Evolutionary conservation across 2,888 invertebrate genomes (phyloP).

Genomic region (Lycophotia porphyrea): DNA sequence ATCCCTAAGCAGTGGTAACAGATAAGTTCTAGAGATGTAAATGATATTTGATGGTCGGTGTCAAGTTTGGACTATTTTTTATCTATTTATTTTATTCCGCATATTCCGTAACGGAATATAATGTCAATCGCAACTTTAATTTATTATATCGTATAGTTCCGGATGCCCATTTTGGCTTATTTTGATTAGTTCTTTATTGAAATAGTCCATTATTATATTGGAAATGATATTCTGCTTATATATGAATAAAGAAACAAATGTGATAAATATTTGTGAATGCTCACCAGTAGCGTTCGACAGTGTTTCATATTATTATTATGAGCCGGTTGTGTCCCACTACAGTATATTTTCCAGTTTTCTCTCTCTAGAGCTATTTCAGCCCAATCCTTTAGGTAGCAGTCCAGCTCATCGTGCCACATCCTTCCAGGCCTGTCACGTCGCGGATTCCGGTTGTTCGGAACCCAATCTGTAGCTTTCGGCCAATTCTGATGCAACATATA

Average conservation of each 20-base stretch:
- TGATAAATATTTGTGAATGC: slow-evolving; percentile 38
- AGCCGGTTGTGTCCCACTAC: too few species aligned
- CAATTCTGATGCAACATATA: too few species aligned
- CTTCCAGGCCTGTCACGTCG: too few species aligned
- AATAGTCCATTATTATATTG: slow-evolving; percentile 27
- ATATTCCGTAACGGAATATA: slow-evolving; percentile 3
- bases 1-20: neutral
- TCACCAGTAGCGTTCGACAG: slow-evolving; percentile 29
- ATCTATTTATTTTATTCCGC: slow-evolving; percentile 1
- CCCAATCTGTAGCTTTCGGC: too few species aligned
- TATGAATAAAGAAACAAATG: slow-evolving; percentile 8
- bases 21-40: neutral
- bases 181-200: slow-evolving; percentile 25
- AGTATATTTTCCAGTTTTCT: too few species aligned
- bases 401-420: too few species aligned
- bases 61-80: slow-evolving; percentile 11
- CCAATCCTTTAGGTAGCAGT: too few species aligned
- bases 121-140: slow-evolving; percentile 18
- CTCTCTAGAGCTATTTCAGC: too few species aligned
- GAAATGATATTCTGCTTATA: slow-evolving; percentile 2
- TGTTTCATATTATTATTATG: slow-evolving; percentile 20
- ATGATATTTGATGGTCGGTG: neutral
- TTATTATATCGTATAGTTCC: slow-evolving; percentile 21
- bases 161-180: slow-evolving; percentile 26
- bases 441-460: too few species aligned